phyloP scores from a whole-genome alignment of 2,888 invertebrate species.

The Cheilosia vernalis region DNA sequence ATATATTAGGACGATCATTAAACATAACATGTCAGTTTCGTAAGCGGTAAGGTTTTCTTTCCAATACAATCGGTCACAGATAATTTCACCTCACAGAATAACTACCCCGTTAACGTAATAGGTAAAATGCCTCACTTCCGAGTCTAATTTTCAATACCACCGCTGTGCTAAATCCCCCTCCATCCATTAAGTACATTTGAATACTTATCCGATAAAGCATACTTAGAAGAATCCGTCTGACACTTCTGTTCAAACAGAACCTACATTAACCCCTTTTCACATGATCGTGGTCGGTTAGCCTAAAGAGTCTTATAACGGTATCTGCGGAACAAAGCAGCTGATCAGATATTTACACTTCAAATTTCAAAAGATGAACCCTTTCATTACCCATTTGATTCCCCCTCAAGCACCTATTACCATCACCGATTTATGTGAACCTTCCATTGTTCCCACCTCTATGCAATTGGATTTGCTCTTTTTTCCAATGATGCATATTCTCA shows the following conservation, averaged over 20 bases:
- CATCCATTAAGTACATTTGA: neutral
- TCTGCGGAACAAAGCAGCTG: slow-evolving; percentile 53
- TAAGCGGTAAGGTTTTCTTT: too few species aligned
- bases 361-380: slow-evolving; percentile 47
- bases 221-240: slow-evolving; percentile 6
- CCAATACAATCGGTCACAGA: too few species aligned
- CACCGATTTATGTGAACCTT: slow-evolving; percentile 21
- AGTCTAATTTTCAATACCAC: too few species aligned
- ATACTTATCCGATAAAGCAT: slow-evolving; percentile 30
- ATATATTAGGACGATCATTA: too few species aligned
- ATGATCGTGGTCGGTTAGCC: neutral
- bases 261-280: slow-evolving; percentile 38
- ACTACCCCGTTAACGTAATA: too few species aligned
- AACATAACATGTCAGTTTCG: too few species aligned
- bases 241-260: slow-evolving; percentile 1
- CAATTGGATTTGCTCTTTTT: slow-evolving; percentile 57
- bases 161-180: neutral
- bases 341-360: slow-evolving; percentile 38
- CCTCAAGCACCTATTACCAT: slow-evolving; percentile 25
- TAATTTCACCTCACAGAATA: too few species aligned
- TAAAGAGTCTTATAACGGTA: neutral
- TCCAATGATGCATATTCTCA: slow-evolving; percentile 34
- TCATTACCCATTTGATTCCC: slow-evolving; percentile 11
- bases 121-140: too few species aligned
- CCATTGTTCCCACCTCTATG: slow-evolving; percentile 52